phyloP scores from a whole-genome alignment of 1,140 invertebrate genomes.

The Anastrepha obliqua region DNA sequence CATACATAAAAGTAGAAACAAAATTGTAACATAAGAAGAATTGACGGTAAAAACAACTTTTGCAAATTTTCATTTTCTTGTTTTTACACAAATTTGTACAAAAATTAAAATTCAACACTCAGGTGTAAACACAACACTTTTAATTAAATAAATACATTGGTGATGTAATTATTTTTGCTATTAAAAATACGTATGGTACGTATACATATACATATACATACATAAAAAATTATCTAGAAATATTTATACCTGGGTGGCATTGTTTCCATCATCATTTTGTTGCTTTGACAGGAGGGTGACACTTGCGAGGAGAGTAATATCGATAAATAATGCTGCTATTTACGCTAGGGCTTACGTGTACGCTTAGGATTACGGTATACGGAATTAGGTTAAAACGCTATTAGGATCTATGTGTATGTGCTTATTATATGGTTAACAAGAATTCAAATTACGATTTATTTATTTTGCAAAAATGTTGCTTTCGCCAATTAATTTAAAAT shows the following conservation, averaged over 20 bases:
- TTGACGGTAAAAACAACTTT: background rate
- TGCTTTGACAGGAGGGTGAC: constrained; percentile 43
- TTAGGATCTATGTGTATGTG: constrained; percentile 35
- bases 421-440: background rate
- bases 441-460: background rate
- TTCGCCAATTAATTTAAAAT: constrained; percentile 57
- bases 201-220: constrained; percentile 47
- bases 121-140: constrained; percentile 40
- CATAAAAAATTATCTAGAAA: background rate
- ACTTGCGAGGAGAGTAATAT: constrained; percentile 39
- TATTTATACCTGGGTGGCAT: constrained; percentile 73
- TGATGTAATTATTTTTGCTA: background rate
- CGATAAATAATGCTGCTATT: background rate
- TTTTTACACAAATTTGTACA: constrained; percentile 43
- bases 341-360: constrained; percentile 16
- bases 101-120: constrained; percentile 46
- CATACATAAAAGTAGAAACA: background rate
- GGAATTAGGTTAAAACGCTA: constrained; percentile 8
- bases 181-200: no score
- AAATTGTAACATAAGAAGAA: background rate
- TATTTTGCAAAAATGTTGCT: background rate
- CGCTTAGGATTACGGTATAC: constrained; percentile 28
- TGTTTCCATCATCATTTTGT: constrained; percentile 74
- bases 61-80: background rate
- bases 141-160: constrained; percentile 41